These are phyloP conservation scores for Onychomys leucogaster DNA, from an alignment of 2,797 vertebrate genomes.

Conservation along the genomic window DNA sequence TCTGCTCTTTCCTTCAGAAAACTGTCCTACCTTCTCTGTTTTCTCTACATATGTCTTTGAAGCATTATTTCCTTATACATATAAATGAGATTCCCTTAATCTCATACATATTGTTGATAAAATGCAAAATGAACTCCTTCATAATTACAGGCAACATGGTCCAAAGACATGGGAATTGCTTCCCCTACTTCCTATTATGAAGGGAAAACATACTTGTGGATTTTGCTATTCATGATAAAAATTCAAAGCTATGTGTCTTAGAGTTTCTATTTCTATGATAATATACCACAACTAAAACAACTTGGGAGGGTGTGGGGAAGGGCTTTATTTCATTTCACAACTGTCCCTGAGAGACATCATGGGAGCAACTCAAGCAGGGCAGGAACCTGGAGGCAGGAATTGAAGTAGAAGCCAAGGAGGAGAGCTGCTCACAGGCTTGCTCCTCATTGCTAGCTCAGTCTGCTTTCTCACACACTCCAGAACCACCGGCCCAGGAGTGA, in stretches of 20 bases:
- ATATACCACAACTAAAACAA: neutral
- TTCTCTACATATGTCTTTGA: neutral
- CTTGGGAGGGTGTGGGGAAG: neutral
- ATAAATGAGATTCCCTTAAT: constrained; percentile 20
- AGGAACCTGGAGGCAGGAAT: neutral
- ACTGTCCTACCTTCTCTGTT: neutral
- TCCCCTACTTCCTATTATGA: neutral
- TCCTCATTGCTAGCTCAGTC: neutral
- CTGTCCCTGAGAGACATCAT: too few relatives aligned
- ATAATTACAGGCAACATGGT: neutral
- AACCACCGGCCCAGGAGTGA: neutral
- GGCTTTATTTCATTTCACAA: neutral
- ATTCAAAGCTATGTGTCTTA: neutral
- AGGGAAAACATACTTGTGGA: neutral
- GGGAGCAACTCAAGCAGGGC: neutral
- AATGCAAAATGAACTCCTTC: neutral
- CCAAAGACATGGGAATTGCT: neutral
- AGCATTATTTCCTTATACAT: neutral
- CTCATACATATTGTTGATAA: neutral
- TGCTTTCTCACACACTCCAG: neutral
- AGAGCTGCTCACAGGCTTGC: neutral
- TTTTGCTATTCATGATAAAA: neutral
- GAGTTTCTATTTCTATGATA: too few relatives aligned
- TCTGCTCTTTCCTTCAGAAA: neutral
- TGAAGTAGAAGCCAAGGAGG: neutral